Evolutionary conservation across 2,113 vertebrate species (phyloP).

Genomic region (Paradoxurus hermaphroditus): DNA sequence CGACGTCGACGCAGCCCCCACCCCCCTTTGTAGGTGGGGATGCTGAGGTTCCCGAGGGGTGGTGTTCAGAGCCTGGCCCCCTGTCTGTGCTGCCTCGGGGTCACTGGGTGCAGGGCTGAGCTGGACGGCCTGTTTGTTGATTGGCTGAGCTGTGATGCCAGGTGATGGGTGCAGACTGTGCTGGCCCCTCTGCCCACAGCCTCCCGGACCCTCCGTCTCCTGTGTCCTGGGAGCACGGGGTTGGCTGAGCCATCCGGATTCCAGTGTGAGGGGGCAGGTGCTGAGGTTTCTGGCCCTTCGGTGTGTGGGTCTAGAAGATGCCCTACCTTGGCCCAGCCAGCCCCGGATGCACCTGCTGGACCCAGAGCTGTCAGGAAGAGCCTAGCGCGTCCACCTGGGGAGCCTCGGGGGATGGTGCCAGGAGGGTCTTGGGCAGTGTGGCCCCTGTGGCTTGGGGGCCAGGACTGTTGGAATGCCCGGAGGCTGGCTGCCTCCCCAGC

Average conservation of each 20-base stretch:
- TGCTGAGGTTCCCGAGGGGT: neutral
- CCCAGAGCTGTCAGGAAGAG: neutral
- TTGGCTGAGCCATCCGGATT: neutral
- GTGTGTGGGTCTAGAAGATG: neutral
- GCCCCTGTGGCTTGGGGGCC: neutral
- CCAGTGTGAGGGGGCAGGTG: neutral
- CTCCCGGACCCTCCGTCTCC: neutral
- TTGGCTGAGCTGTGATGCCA: neutral
- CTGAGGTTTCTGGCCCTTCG: neutral
- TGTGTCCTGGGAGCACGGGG: neutral
- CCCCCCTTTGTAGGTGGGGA: neutral
- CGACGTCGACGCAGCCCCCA: accelerated
- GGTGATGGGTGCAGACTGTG: accelerated
- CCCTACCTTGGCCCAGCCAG: neutral
- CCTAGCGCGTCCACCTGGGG: neutral
- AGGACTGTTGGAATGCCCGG: neutral
- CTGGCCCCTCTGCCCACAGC: neutral
- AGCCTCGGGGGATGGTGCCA: neutral
- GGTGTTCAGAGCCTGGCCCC: accelerated
- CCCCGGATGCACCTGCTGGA: neutral
- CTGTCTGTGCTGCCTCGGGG: neutral
- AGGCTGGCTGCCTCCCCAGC: neutral
- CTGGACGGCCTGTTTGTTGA: neutral
- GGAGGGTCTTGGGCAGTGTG: neutral
- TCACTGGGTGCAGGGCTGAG: neutral